Evolutionary conservation across 1,140 invertebrate genomes (phyloP).

Genomic region (Halictus rubicundus): DNA sequence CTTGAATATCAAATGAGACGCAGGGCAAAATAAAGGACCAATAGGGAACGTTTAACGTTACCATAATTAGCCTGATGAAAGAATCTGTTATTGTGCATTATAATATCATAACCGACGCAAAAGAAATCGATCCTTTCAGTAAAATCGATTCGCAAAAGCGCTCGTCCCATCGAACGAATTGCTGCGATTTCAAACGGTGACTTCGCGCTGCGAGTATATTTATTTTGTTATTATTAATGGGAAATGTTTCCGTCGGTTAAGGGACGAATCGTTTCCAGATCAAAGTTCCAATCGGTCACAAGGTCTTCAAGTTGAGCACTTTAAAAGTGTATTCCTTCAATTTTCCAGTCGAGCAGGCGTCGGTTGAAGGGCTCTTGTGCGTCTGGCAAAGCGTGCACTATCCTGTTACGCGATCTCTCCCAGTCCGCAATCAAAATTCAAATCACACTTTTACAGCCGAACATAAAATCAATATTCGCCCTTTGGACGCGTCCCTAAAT

Average conservation of each 20-base stretch:
- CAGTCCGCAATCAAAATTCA: conserved; percentile 80
- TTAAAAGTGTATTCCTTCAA: conserved; percentile 77
- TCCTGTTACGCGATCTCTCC: conserved; percentile 81
- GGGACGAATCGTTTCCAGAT: neutral
- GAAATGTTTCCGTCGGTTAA: no score
- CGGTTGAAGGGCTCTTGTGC: conserved; percentile 76
- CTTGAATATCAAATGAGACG: conserved; percentile 25
- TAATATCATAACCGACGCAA: neutral
- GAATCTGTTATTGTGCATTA: neutral
- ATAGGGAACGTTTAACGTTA: neutral
- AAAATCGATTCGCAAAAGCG: no score
- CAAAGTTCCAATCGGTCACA: conserved; percentile 33
- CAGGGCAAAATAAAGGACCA: neutral
- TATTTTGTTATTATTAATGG: no score
- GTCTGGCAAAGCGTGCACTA: conserved; percentile 81
- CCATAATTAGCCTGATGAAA: conserved; percentile 11
- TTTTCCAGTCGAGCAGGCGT: conserved; percentile 79
- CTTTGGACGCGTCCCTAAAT: conserved; percentile 70
- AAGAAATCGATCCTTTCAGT: neutral
- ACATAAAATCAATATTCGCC: conserved; percentile 80
- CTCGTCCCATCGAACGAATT: no score
- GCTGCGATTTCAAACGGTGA: no score
- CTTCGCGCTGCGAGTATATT: no score
- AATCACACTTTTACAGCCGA: conserved; percentile 80
- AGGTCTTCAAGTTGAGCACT: conserved; percentile 61